Evolutionary conservation across 2,888 invertebrate genomes (phyloP), one percentile per base, ranked within the genome.

Genomic region (Panopea generosa): DNA sequence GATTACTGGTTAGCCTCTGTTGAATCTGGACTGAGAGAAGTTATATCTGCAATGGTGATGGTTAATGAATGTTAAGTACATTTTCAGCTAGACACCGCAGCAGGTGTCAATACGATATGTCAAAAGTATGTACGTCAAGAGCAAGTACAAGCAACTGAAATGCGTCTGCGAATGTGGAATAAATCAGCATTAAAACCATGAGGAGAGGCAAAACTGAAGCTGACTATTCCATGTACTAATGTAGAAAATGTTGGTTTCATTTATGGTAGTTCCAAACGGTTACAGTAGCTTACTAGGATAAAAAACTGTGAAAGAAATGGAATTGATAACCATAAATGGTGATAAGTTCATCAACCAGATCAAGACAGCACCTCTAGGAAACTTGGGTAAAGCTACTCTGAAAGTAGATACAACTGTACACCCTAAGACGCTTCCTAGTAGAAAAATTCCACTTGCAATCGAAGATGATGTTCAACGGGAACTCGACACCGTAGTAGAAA

Each of bases 81-180:
- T 9, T 74, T 74, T 57, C 68, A 74, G 18, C 16, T 65, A n/a
- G 74, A 68, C 45, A 74, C 29, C 2, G 74, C 57, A 1, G 62
- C 62, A 0, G 57, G 68, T 11, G 24, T 74, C 18, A 74, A 74
- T 20, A 68, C 74, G 1, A 74, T 74, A 7, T 16, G 49, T 2
- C 43, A 57, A 27, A 61, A 45, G 22, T 45, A 60, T 56, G n/a
- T 77, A 56, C 24, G 43, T 7, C 20, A 18, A 24, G 47, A 43
- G 11, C 59, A 63, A 52, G 33, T 70, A 1, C 40, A 29, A 22
- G 53, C 29, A 16, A 53, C 52, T n/a, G 53, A 50, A 18, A 62
- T 45, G 6, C 55, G 22, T 18, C 40, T 80, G 24, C 24, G 33
- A 18, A 74, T 72, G 77, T 79, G 70, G 68, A 72, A 80, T 33